A percentile compares a stretch with the other conserved stretches of the same genome.
Conservation (phyloP, 2,797 vertebrate genomes). For the Streptopelia turtur region DNA sequence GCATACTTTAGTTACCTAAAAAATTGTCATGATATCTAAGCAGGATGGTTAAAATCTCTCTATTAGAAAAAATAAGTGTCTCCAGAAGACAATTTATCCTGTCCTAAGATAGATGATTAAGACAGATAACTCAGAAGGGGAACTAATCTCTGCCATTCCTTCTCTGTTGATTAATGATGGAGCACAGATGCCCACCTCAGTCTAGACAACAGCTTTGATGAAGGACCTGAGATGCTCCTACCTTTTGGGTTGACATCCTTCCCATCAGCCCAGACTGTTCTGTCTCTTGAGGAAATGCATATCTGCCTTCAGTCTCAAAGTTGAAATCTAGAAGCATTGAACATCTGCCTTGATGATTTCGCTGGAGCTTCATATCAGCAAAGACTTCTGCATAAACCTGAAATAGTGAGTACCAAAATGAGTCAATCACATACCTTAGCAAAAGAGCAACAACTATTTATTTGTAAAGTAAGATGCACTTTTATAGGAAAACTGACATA, state of each 20-base stretch:
- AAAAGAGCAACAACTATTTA: background rate
- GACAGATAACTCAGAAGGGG: background rate
- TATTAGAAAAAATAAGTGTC: background rate
- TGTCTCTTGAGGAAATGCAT: background rate
- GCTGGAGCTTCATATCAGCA: background rate
- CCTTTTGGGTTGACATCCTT: background rate
- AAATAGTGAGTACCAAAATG: background rate
- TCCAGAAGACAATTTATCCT: background rate
- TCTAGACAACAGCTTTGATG: background rate
- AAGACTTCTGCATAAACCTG: background rate
- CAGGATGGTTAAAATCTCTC: background rate
- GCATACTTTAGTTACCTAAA: background rate
- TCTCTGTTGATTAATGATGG: background rate
- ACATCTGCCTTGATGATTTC: accelerated
- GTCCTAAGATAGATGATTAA: background rate
- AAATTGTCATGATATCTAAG: background rate
- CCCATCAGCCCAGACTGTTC: background rate
- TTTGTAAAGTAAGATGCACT: background rate
- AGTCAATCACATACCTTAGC: background rate
- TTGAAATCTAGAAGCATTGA: background rate
- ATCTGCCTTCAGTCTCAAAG: background rate
- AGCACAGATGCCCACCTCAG: background rate
- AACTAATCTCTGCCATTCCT: background rate
- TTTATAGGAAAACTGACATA: background rate
- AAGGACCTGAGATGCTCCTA: background rate